Evolutionary conservation across 1,140 invertebrate genomes (phyloP).

Genomic region (Orussus abietinus): DNA sequence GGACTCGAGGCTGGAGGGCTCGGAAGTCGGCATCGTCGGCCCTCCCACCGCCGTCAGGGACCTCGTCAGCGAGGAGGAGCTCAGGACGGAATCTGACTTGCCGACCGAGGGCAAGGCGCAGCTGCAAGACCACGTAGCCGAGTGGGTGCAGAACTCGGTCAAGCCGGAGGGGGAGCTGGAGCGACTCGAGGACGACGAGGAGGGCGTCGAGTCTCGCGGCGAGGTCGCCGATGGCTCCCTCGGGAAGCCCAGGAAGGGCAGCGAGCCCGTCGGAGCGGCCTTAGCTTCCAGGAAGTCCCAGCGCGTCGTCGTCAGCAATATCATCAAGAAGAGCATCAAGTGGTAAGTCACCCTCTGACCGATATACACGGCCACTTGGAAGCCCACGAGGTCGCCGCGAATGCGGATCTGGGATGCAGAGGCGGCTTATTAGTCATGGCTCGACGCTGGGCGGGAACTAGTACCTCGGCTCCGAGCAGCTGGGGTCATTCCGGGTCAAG

Average conservation of each 20-base stretch:
- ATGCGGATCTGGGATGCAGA: no score
- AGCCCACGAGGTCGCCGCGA: neutral
- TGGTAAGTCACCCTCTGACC: constrained; percentile 41
- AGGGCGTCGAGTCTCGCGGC: neutral
- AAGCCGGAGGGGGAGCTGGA: constrained; percentile 15
- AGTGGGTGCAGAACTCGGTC: constrained; percentile 40
- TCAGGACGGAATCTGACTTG: constrained; percentile 31
- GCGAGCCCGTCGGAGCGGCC: neutral
- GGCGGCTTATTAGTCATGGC: no score
- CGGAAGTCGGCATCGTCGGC: constrained; percentile 33
- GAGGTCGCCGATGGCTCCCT: constrained; percentile 4
- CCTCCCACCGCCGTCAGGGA: constrained; percentile 33
- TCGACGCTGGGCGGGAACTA: no score
- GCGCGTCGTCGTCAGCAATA: constrained; percentile 43
- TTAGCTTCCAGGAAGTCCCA: constrained; percentile 22
- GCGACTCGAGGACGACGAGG: constrained; percentile 1
- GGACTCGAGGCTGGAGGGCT: neutral
- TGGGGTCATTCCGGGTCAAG: no score
- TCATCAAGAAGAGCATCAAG: constrained; percentile 45
- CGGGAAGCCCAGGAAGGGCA: constrained; percentile 14
- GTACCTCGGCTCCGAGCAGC: no score
- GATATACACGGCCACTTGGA: no score
- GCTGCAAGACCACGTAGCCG: constrained; percentile 31
- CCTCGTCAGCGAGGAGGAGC: constrained; percentile 35
- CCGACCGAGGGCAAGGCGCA: constrained; percentile 26